Conservation (phyloP, 1,140 invertebrate genomes). For the Aporrectodea caliginosa region DNA sequence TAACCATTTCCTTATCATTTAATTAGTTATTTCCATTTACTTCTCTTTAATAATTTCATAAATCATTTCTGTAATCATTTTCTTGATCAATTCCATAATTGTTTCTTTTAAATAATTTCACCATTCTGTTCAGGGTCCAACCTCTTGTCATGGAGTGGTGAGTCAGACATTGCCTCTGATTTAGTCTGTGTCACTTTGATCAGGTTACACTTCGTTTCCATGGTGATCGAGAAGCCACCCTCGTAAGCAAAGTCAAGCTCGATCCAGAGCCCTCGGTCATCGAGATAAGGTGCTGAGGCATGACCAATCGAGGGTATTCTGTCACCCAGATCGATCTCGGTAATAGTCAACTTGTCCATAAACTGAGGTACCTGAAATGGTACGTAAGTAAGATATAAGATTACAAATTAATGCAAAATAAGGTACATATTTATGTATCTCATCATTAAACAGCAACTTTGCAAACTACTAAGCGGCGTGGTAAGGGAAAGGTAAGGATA, state of each 20-base stretch:
- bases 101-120: too few species aligned
- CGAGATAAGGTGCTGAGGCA: constrained; percentile 69
- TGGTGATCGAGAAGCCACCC: constrained; percentile 78
- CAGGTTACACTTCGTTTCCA: constrained; percentile 92
- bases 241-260: constrained; percentile 86
- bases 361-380: constrained; percentile 70
- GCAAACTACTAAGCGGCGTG: too few species aligned
- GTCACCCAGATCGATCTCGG: constrained; percentile 72
- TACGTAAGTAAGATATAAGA: constrained; percentile 32
- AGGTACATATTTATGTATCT: too few species aligned
- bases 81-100: too few species aligned
- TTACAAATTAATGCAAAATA: too few species aligned
- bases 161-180: background rate
- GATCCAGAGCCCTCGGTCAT: constrained; percentile 86
- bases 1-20: too few species aligned
- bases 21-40: too few species aligned
- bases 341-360: constrained; percentile 75
- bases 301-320: constrained; percentile 72
- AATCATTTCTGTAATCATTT: too few species aligned
- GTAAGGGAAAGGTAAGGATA: too few species aligned
- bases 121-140: too few species aligned
- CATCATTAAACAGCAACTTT: too few species aligned
- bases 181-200: constrained; percentile 67
- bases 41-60: too few species aligned
- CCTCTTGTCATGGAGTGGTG: constrained; percentile 12